Evolutionary conservation across 2,888 invertebrate genomes (phyloP), one percentile per base, ranked within the genome.

Genomic region (Mylabris sibirica): DNA sequence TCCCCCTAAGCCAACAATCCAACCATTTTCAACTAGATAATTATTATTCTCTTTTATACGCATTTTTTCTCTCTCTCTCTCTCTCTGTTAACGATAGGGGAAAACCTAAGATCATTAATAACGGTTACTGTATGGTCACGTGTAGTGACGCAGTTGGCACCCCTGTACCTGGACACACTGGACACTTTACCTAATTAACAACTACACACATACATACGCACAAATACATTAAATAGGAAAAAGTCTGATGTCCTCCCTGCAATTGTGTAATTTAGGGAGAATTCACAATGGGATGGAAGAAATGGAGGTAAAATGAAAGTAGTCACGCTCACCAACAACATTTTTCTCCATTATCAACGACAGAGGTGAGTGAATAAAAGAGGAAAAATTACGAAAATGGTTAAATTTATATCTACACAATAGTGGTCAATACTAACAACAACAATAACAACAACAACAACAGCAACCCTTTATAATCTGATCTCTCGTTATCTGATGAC

Each of bases 181-280:
- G 69, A 72, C 69, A 72, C 72, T 72, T 72, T 72, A 59, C 72
- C 68, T 72, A 72, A 72, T 72, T 72, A 72, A 69, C 72, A 67
- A 65, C 61, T 67, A 67, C 59, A 53, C 71, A 65, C 68, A 66
- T 64, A 68, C 26, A 26, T n/a, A n/a, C n/a, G n/a, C 26, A 34
- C 38, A 38, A 12, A 38, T 38, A 38, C 44, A 44, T 44, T 17
- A 17, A 44, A n/a, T 44, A 17, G 44, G 6, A 17, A 44, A 44
- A 38, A 38, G n/a, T n/a, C 44, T 17, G 44, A 44, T 44, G 49
- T 53, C 49, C 49, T 53, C 20, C 49, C 49, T 53, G 22, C 22
- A 53, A 53, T 38, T 26, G 34, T 35, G 38, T 61, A 35, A 35
- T 61, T 22, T 24, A 6, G 34, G 62, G 35, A 11, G 24, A 35